These are phyloP conservation scores for Nannobrachium achirus DNA, from an alignment of 2,113 vertebrate species.

Conservation along the genomic window DNA sequence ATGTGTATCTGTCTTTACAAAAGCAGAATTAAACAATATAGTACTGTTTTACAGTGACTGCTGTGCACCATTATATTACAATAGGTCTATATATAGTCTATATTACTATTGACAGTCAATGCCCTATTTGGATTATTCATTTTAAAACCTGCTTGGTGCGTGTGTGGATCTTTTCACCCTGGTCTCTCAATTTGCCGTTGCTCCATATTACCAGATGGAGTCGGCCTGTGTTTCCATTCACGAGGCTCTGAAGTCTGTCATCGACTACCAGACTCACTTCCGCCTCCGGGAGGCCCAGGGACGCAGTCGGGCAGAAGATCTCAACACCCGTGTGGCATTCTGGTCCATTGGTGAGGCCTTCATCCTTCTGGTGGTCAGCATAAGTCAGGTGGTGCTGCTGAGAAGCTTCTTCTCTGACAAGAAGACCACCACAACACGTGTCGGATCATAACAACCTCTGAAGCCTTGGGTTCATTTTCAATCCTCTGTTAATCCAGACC, in stretches of 20 bases:
- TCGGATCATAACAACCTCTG: conserved; percentile 87
- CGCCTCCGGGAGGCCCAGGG: conserved; percentile 95
- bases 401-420: conserved; percentile 98
- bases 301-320: conserved; percentile 95
- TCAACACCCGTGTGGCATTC: conserved; percentile 96
- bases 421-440: conserved; percentile 95
- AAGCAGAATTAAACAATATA: too few relatives aligned
- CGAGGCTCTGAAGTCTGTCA: conserved; percentile 95
- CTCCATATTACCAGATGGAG: conserved; percentile 86
- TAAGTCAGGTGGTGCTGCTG: conserved; percentile 96
- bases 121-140: too few relatives aligned
- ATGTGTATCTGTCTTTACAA: too few relatives aligned
- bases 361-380: conserved; percentile 96
- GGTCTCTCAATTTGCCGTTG: neutral
- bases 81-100: too few relatives aligned
- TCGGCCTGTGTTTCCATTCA: conserved; percentile 98
- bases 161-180: too few relatives aligned
- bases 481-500: conserved; percentile 26
- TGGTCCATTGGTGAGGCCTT: conserved; percentile 98
- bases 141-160: too few relatives aligned
- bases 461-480: conserved; percentile 20
- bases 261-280: conserved; percentile 98
- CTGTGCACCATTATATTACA: too few relatives aligned
- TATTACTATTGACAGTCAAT: too few relatives aligned
- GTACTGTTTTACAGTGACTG: too few relatives aligned